Conservation (phyloP, 2,888 invertebrate genomes). For the Cerceris rybyensis region DNA sequence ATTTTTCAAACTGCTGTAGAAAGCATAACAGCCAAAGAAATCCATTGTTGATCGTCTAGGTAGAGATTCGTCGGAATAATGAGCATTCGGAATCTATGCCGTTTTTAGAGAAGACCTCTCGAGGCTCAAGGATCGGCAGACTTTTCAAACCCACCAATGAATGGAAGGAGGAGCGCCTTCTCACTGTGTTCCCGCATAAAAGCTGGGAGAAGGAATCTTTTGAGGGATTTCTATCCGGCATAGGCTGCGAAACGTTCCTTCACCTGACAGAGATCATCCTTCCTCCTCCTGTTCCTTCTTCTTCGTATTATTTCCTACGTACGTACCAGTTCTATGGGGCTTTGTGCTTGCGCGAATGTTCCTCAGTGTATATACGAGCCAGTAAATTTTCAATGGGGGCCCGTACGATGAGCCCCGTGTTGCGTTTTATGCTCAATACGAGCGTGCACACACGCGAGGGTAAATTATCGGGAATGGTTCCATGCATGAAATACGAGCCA, state of each 20-base stretch:
- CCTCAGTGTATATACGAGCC: slow-evolving; percentile 4
- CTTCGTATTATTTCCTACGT: slow-evolving; percentile 36
- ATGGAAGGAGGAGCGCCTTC: slow-evolving; percentile 43
- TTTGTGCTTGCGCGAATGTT: slow-evolving; percentile 14
- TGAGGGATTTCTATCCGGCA: slow-evolving; percentile 32
- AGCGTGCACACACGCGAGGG: not conserved
- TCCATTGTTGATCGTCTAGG: slow-evolving; percentile 12
- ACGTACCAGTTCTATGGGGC: not conserved
- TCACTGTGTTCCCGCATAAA: slow-evolving; percentile 40
- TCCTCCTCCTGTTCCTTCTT: slow-evolving; percentile 31
- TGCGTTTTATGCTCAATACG: not conserved
- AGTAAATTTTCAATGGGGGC: slow-evolving; percentile 28
- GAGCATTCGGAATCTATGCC: slow-evolving; percentile 45
- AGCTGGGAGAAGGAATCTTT: slow-evolving; percentile 40
- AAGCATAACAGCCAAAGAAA: not conserved
- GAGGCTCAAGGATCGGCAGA: slow-evolving; percentile 29
- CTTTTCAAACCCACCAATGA: slow-evolving; percentile 43
- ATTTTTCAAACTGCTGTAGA: not conserved
- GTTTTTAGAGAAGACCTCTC: slow-evolving; percentile 18
- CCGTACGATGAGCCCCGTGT: not conserved
- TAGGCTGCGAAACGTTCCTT: slow-evolving; percentile 14
- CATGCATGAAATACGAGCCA: slow-evolving; percentile 32
- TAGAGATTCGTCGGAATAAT: slow-evolving; percentile 29
- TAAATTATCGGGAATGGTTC: slow-evolving; percentile 25
- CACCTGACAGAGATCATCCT: slow-evolving; percentile 41